Conservation (phyloP, 2,797 vertebrate genomes). For the Allobates femoralis region DNA sequence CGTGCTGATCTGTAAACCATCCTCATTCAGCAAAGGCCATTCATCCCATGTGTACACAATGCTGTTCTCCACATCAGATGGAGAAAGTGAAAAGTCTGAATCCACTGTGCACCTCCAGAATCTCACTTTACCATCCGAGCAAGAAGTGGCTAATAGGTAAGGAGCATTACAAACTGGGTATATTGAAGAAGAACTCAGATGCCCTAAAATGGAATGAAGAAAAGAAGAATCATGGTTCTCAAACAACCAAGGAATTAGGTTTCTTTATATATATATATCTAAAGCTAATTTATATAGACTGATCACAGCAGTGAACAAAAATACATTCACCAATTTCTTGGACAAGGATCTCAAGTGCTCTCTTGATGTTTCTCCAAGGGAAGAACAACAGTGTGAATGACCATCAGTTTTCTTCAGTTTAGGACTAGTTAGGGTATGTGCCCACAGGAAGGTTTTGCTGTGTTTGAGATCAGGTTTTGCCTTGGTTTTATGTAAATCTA, state of each 20-base stretch:
- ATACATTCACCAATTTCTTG: too few relatives aligned
- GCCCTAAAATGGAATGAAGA: slow-evolving; percentile 79
- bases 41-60: slow-evolving; percentile 89
- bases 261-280: neutral
- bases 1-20: slow-evolving; percentile 82
- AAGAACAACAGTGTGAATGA: too few relatives aligned
- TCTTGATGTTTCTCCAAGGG: too few relatives aligned
- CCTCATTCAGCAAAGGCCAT: slow-evolving; percentile 92
- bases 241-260: neutral
- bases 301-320: too few relatives aligned
- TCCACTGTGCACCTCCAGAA: slow-evolving; percentile 90
- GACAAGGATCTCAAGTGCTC: too few relatives aligned
- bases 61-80: slow-evolving; percentile 62
- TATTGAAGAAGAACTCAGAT: slow-evolving; percentile 92
- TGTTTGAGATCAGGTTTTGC: too few relatives aligned
- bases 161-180: slow-evolving; percentile 91
- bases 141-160: slow-evolving; percentile 93
- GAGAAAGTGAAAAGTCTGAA: slow-evolving; percentile 66
- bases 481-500: too few relatives aligned
- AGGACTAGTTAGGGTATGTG: too few relatives aligned
- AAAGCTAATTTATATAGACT: neutral
- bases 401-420: too few relatives aligned
- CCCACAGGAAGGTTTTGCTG: too few relatives aligned
- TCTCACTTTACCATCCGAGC: slow-evolving; percentile 92
- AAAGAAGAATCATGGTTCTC: neutral